Conservation (phyloP, 2,888 invertebrate genomes). For the Caenorhabditis zanzibari region DNA sequence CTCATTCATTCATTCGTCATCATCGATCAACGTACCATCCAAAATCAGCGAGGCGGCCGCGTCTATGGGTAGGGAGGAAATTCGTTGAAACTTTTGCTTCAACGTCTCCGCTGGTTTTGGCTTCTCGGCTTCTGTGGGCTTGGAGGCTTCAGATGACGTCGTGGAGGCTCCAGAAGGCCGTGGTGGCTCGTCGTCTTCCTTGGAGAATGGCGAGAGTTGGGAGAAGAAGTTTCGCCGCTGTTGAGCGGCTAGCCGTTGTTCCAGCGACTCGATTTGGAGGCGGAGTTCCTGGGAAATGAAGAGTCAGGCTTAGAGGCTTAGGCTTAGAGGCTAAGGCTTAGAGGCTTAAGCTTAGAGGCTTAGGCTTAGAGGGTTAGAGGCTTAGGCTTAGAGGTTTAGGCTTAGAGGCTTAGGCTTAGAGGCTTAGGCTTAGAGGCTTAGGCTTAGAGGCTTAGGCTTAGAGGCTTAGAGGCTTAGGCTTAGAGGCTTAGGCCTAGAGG, state of each 20-base stretch:
- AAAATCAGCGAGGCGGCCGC: constrained; percentile 69
- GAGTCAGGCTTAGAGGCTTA: no score
- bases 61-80: constrained; percentile 75
- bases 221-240: constrained; percentile 55
- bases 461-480: no score
- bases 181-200: constrained; percentile 11
- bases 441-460: no score
- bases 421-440: no score
- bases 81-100: constrained; percentile 63
- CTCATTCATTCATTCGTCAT: neutral
- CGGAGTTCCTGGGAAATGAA: constrained; percentile 28
- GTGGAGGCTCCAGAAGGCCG: neutral
- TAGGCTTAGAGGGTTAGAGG: no score
- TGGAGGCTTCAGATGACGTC: neutral
- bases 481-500: no score
- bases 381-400: no score
- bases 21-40: constrained; percentile 67
- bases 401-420: no score
- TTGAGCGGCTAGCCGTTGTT: constrained; percentile 63
- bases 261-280: constrained; percentile 60
- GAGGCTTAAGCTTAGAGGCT: no score
- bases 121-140: no score
- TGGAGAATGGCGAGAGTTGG: constrained; percentile 32
- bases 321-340: no score
- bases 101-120: constrained; percentile 16